Evolutionary conservation across 2,113 vertebrate genomes (phyloP).

Genomic region (Oncorhynchus gorbuscha): DNA sequence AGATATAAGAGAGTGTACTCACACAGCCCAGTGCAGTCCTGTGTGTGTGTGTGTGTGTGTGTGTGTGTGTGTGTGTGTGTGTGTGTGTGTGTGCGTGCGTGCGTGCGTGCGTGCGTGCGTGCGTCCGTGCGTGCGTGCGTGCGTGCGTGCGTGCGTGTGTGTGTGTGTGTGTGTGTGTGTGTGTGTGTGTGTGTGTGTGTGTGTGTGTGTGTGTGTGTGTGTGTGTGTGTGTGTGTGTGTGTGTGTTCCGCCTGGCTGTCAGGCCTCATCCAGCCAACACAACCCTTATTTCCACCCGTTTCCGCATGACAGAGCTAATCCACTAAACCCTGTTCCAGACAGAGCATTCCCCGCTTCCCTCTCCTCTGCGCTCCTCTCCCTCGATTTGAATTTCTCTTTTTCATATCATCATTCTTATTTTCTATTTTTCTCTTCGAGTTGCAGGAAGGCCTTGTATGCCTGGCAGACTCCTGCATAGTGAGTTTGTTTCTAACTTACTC

Average conservation of each 20-base stretch:
- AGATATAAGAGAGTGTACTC: no score
- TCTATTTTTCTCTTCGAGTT: background rate
- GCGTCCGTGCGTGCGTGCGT: background rate
- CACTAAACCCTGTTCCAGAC: constrained; percentile 53
- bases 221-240: background rate
- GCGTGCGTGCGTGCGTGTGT: background rate
- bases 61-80: background rate
- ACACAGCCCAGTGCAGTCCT: background rate
- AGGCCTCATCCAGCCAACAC: constrained; percentile 37
- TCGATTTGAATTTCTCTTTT: constrained; percentile 5
- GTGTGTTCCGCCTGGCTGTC: constrained; percentile 30
- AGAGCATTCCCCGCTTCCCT: constrained; percentile 40
- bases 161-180: background rate
- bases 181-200: background rate
- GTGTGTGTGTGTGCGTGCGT: background rate
- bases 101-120: background rate
- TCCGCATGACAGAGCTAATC: constrained; percentile 53
- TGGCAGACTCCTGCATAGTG: no score
- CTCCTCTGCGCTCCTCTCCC: background rate
- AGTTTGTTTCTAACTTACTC: no score
- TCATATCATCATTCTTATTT: background rate
- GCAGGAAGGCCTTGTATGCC: no score
- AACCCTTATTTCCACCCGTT: constrained; percentile 43
- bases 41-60: background rate
- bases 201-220: background rate